Percentiles rank a stretch among this genome's conserved stretches.
Conservation (phyloP, 2,797 vertebrate species). For the Yasuhikotakia modesta region DNA sequence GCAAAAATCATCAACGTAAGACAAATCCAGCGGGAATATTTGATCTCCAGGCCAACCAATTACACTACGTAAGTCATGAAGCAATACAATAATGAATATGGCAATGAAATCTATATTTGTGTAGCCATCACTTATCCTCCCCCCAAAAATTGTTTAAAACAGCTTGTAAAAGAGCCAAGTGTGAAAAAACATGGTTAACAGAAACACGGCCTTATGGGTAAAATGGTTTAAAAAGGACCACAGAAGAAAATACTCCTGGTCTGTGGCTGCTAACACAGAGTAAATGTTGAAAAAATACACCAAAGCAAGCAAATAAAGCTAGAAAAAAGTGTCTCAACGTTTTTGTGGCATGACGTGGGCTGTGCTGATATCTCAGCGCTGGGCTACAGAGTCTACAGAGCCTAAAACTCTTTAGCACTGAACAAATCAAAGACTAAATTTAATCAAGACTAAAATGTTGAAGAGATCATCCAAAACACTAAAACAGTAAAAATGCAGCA, state of each 20-base stretch:
- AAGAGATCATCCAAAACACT: background rate
- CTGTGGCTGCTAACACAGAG: slow-evolving; percentile 3
- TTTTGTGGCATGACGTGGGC: background rate
- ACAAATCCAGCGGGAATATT: background rate
- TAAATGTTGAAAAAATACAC: slow-evolving; percentile 2
- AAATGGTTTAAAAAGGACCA: background rate
- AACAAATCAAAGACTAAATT: background rate
- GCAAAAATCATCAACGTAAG: background rate
- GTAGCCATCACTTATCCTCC: background rate
- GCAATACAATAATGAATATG: background rate
- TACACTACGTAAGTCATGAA: background rate
- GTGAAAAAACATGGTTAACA: background rate
- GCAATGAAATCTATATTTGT: background rate
- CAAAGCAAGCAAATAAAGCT: background rate
- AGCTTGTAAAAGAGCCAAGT: background rate
- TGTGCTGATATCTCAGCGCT: background rate
- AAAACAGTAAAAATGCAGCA: background rate
- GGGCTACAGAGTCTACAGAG: background rate
- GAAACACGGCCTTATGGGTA: slow-evolving; percentile 11
- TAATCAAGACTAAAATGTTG: background rate
- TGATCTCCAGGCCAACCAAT: background rate
- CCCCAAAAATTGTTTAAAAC: background rate
- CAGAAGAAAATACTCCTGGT: background rate
- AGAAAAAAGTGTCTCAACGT: background rate
- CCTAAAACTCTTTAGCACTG: background rate